Evolutionary conservation across 2,113 vertebrate species (phyloP).

Genomic region (Semnornis frantzii): DNA sequence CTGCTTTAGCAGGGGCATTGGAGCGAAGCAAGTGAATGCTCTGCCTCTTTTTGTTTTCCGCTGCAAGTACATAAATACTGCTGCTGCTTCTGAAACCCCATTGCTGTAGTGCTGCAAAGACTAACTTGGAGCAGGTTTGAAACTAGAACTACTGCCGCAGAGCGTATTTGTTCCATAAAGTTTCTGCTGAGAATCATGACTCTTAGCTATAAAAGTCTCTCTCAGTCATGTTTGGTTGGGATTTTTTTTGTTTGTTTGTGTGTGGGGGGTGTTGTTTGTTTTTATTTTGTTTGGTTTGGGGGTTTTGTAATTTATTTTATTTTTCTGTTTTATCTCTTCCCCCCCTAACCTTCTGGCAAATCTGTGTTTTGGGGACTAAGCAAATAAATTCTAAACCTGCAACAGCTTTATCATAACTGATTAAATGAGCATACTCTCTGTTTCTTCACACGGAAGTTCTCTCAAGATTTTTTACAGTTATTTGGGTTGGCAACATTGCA

Average conservation of each 20-base stretch:
- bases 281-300: too few species aligned
- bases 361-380: not conserved
- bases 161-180: not conserved
- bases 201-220: not conserved
- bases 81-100: not conserved
- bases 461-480: not conserved
- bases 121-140: not conserved
- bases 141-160: conserved; percentile 23
- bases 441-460: not conserved
- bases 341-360: not conserved
- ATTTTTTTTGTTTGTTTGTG: not conserved
- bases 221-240: not conserved
- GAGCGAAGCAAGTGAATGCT: rapidly evolving
- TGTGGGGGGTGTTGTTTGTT: too few species aligned
- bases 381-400: not conserved
- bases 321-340: not conserved
- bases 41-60: not conserved
- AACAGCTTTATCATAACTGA: not conserved
- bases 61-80: rapidly evolving
- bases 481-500: not conserved
- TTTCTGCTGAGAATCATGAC: not conserved
- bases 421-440: not conserved
- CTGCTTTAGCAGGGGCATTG: not conserved
- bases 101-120: not conserved
- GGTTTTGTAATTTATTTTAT: too few species aligned